Percentiles rank a stretch among this genome's conserved stretches.
phyloP scores from a whole-genome alignment of 2,797 vertebrate species.

The Phataginus tricuspis region DNA sequence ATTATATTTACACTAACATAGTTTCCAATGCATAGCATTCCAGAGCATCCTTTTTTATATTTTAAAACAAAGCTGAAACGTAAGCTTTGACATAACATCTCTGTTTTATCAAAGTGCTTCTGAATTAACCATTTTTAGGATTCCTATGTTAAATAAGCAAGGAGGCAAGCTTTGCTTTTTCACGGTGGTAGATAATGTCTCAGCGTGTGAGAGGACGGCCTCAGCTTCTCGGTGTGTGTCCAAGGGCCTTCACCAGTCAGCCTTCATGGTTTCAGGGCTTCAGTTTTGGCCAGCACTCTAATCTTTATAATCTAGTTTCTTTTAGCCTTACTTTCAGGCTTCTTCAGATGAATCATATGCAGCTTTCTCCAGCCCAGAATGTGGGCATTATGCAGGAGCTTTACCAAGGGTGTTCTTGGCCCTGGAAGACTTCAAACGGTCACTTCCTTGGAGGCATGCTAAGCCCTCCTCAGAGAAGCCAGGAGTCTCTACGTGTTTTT shows the following conservation, averaged over 20 bases:
- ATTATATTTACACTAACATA: background rate
- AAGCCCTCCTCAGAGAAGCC: background rate
- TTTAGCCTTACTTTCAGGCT: background rate
- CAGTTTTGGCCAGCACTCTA: background rate
- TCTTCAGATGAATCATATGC: background rate
- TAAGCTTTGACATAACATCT: background rate
- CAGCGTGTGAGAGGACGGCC: background rate
- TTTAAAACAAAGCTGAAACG: background rate
- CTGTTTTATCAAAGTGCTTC: background rate
- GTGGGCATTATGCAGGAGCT: accelerated
- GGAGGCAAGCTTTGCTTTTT: background rate
- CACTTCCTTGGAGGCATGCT: background rate
- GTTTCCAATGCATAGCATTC: conserved; percentile 41
- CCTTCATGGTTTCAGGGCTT: background rate
- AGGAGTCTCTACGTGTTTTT: background rate
- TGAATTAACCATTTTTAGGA: background rate
- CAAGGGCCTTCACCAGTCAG: background rate
- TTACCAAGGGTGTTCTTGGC: background rate
- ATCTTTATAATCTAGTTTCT: background rate
- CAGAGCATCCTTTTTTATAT: background rate
- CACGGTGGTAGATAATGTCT: background rate
- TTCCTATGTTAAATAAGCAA: background rate
- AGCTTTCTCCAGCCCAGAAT: background rate
- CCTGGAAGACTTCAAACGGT: background rate
- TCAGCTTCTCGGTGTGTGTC: background rate